Percentiles rank a stretch among this genome's conserved stretches.
phyloP scores from a whole-genome alignment of 2,797 vertebrate genomes.

The Myotis vivesi region DNA sequence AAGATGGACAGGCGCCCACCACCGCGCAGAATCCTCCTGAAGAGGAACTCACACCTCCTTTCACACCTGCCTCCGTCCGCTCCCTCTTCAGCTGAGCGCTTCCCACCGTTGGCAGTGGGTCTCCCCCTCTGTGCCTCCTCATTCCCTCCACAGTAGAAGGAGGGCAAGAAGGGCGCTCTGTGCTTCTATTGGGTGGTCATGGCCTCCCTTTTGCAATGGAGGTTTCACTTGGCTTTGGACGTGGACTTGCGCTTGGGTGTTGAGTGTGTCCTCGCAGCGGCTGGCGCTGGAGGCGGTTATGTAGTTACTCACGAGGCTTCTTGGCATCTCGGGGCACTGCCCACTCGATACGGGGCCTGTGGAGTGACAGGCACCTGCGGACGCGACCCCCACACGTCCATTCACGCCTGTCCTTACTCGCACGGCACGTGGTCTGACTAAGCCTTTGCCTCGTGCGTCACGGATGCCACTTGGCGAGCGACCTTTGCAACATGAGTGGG shows the following conservation, averaged over 20 bases:
- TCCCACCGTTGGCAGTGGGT: neutral
- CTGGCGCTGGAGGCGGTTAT: neutral
- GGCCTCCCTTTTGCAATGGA: neutral
- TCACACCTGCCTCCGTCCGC: neutral
- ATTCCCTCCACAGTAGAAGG: neutral
- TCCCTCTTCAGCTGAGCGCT: neutral
- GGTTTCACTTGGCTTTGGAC: neutral
- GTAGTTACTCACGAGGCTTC: neutral
- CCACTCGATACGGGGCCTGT: neutral
- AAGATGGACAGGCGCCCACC: neutral
- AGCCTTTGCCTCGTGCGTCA: conserved; percentile 26
- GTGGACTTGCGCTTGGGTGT: neutral
- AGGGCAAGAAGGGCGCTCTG: neutral
- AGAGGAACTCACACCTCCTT: neutral
- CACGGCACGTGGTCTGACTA: conserved; percentile 31
- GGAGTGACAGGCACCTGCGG: conserved; percentile 56
- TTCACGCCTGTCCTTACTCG: conserved; percentile 52
- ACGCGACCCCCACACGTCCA: conserved; percentile 11
- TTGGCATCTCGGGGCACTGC: conserved; percentile 48
- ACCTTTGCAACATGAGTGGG: conserved; percentile 31
- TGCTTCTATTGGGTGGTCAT: neutral
- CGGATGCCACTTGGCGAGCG: neutral
- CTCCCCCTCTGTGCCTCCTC: no score
- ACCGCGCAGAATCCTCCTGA: neutral
- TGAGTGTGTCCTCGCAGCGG: neutral